phyloP scores from a whole-genome alignment of 1,140 invertebrate species.

The Sitodiplosis mosellana region DNA sequence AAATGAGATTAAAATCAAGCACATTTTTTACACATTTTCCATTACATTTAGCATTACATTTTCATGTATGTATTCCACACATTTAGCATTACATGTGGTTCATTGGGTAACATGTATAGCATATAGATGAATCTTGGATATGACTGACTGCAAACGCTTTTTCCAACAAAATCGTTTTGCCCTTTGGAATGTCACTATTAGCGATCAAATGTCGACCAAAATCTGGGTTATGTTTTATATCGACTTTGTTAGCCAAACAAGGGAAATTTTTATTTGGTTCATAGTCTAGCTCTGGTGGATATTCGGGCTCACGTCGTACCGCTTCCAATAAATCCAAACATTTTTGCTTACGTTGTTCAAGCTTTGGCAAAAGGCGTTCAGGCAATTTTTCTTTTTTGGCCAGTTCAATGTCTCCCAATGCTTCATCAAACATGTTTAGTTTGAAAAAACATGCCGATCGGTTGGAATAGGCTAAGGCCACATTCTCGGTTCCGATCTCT shows the following conservation, averaged over 20 bases:
- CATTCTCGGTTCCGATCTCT: conserved; percentile 10
- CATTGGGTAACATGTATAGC: no score
- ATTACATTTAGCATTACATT: no score
- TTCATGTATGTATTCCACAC: no score
- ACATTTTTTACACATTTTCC: no score
- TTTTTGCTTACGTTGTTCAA: no score
- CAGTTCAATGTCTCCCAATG: no score
- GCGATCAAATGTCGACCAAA: background rate
- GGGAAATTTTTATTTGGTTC: background rate
- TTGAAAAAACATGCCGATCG: conserved; percentile 12
- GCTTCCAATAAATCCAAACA: background rate
- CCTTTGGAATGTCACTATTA: background rate
- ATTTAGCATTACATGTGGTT: no score
- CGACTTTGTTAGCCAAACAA: background rate
- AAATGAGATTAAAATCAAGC: no score
- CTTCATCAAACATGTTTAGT: no score
- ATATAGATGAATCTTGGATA: no score
- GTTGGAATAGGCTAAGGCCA: conserved; percentile 23
- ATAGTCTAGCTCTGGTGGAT: background rate
- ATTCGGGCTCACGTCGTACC: background rate
- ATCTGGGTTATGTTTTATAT: background rate
- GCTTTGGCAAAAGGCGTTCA: no score
- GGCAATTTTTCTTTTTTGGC: no score
- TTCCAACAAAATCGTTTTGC: background rate
- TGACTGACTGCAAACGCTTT: background rate